A percentile compares a stretch with the other conserved stretches of the same genome.
phyloP scores from a whole-genome alignment of 1,140 invertebrate species.

The Pachyrhynchus sulphureomaculatus region DNA sequence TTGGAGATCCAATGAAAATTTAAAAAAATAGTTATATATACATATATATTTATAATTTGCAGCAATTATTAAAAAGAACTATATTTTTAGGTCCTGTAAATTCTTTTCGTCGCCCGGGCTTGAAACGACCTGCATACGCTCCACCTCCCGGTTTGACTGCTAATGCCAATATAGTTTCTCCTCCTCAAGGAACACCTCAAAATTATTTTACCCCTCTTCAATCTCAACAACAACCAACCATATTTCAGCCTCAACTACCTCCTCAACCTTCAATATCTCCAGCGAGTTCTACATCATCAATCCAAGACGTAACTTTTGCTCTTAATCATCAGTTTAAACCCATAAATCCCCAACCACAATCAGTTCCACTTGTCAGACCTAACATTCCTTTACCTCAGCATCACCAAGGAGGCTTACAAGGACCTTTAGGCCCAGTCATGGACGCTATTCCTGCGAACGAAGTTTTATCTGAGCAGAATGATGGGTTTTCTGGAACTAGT shows the following conservation, averaged over 20 bases:
- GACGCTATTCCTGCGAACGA: conserved; percentile 37
- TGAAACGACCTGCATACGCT: conserved; percentile 50
- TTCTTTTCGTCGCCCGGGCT: conserved; percentile 40
- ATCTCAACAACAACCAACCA: not conserved
- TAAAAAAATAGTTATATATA: no score
- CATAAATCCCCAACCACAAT: conserved; percentile 34
- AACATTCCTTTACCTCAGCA: conserved; percentile 23
- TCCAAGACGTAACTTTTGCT: conserved; percentile 21
- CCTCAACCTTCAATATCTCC: conserved; percentile 30
- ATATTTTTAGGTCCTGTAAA: conserved; percentile 38
- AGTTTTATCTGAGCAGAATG: conserved; percentile 1
- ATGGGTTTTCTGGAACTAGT: not conserved
- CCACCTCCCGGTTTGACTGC: conserved; percentile 48
- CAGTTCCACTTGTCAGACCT: conserved; percentile 16
- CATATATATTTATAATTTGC: no score
- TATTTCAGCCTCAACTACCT: conserved; percentile 10
- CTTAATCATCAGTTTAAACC: conserved; percentile 34
- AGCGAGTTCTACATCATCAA: conserved; percentile 30
- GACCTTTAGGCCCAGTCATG: conserved; percentile 32
- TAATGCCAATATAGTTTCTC: not conserved
- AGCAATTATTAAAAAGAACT: no score
- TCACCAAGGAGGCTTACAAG: not conserved
- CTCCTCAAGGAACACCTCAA: not conserved
- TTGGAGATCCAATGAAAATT: no score
- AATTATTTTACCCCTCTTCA: conserved; percentile 5